These are phyloP conservation scores for Pyrgilauda ruficollis DNA, from an alignment of 2,113 vertebrate genomes.

Conservation along the genomic window DNA sequence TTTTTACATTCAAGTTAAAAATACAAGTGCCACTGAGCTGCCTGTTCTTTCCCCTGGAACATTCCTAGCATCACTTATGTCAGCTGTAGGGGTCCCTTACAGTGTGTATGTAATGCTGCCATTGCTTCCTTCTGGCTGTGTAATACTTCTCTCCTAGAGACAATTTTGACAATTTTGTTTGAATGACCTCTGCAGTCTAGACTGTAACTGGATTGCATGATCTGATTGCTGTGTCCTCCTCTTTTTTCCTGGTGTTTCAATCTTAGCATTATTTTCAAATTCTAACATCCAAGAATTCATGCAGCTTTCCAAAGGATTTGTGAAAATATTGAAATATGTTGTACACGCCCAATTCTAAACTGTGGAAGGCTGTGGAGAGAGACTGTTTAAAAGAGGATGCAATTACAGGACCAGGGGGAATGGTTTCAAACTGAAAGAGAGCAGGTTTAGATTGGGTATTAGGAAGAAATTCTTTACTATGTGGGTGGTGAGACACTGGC, in stretches of 20 bases:
- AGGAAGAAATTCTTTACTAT: neutral
- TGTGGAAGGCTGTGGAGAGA: neutral
- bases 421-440: neutral
- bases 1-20: neutral
- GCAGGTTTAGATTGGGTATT: neutral
- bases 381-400: neutral
- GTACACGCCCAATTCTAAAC: neutral
- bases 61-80: neutral
- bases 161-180: neutral
- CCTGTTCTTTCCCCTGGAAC: neutral
- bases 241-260: neutral
- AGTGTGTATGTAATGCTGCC: neutral
- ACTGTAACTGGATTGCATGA: neutral
- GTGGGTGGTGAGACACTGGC: neutral
- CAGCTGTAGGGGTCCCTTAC: neutral
- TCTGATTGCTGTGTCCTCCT: neutral
- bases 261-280: neutral
- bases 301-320: neutral
- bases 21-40: neutral
- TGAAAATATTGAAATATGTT: neutral
- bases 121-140: neutral
- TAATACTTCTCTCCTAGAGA: neutral
- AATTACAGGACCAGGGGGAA: neutral
- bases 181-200: neutral
- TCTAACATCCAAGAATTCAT: neutral